Evolutionary conservation across 2,888 invertebrate species (phyloP).

Genomic region (Smittia aterrima): DNA sequence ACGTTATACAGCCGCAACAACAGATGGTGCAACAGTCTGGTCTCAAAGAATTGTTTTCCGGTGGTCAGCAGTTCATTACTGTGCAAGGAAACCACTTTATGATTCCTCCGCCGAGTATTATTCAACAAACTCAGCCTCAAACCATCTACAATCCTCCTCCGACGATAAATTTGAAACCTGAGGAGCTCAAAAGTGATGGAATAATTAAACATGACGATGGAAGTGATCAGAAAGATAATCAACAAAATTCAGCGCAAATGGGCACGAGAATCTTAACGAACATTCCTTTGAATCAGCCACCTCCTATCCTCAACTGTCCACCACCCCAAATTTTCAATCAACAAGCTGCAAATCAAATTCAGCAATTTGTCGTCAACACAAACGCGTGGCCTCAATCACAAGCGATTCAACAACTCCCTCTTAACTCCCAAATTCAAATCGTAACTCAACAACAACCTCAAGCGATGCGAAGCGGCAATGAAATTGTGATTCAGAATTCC

Average conservation of each 20-base stretch:
- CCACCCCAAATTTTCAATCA: constrained; percentile 10
- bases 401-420: constrained; percentile 6
- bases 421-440: constrained; percentile 22
- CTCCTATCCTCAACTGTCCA: constrained; percentile 6
- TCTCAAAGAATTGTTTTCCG: no score
- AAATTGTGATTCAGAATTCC: constrained; percentile 12
- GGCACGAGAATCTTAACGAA: not conserved
- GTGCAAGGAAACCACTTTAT: constrained; percentile 46
- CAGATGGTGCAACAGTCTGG: constrained; percentile 44
- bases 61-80: constrained; percentile 45
- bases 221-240: not conserved
- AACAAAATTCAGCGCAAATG: not conserved
- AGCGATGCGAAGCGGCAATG: constrained; percentile 20
- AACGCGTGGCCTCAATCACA: constrained; percentile 22
- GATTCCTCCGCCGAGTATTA: constrained; percentile 45
- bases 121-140: constrained; percentile 3
- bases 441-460: constrained; percentile 20
- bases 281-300: constrained; percentile 28
- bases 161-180: not conserved
- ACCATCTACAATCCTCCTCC: not conserved
- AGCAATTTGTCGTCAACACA: constrained; percentile 32
- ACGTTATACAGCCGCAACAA: constrained; percentile 44
- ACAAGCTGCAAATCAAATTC: not conserved
- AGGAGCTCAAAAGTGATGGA: constrained; percentile 4
- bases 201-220: not conserved